These are phyloP conservation scores for Lanius collurio DNA, from an alignment of 2,113 vertebrate species.

Conservation along the genomic window DNA sequence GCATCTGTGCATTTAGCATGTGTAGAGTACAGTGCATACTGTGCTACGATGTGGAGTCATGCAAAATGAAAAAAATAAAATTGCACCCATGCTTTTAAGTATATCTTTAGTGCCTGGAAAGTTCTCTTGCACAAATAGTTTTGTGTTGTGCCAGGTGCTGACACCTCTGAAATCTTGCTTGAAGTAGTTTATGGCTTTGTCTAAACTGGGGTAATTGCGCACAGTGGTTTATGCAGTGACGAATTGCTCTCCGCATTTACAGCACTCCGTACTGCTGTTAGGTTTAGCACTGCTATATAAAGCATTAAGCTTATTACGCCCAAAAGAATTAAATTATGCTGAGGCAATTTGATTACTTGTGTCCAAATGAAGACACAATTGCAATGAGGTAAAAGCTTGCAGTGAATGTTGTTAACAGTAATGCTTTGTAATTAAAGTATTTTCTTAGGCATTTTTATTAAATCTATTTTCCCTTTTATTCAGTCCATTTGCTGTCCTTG, in stretches of 20 bases:
- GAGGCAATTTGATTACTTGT: constrained; percentile 33
- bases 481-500: neutral
- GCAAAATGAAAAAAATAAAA: neutral
- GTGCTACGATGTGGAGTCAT: neutral
- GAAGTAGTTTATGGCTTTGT: neutral
- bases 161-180: neutral
- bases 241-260: neutral
- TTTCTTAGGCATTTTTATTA: neutral
- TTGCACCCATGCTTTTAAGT: neutral
- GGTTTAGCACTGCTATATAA: constrained; percentile 39
- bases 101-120: neutral
- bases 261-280: neutral
- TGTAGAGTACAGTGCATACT: neutral
- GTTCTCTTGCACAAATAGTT: neutral
- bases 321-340: constrained; percentile 43
- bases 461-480: neutral
- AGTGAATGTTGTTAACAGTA: neutral
- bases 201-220: neutral
- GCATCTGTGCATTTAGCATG: neutral
- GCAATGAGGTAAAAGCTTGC: neutral
- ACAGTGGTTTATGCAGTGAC: neutral
- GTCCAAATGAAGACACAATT: neutral
- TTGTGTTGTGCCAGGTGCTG: neutral
- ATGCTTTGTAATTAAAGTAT: neutral
- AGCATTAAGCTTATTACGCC: constrained; percentile 10